Evolutionary conservation across 1,140 invertebrate genomes (phyloP).

Genomic region (Ips typographus): DNA sequence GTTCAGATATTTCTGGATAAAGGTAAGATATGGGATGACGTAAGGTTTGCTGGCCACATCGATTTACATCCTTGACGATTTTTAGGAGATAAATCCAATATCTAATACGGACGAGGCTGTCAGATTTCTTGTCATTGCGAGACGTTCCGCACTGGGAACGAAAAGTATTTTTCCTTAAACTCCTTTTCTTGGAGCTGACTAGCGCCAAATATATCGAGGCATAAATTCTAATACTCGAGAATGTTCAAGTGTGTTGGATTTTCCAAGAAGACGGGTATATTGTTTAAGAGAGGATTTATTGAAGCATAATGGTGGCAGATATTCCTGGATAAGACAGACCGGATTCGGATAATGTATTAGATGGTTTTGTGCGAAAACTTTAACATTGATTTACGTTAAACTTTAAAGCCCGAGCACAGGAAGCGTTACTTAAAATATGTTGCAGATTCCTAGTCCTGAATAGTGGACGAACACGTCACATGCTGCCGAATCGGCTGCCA

Average conservation of each 20-base stretch:
- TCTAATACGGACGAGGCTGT: not conserved
- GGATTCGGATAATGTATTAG: slow-evolving; percentile 21
- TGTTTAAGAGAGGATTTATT: slow-evolving; percentile 28
- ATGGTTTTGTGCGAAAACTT: slow-evolving; percentile 12
- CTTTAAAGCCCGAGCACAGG: not conserved
- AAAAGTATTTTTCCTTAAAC: slow-evolving; percentile 2
- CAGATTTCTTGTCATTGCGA: not conserved
- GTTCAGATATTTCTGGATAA: too few relatives aligned
- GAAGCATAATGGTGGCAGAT: slow-evolving; percentile 26
- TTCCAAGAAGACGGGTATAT: slow-evolving; percentile 16
- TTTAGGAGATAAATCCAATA: not conserved
- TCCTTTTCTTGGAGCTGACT: slow-evolving; percentile 3
- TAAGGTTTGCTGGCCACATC: slow-evolving; percentile 8
- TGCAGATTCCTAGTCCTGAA: not conserved
- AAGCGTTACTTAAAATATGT: not conserved
- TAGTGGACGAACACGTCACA: not conserved
- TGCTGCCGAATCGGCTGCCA: not conserved
- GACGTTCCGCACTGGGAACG: not conserved
- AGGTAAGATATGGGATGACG: not conserved
- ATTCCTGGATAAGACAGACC: slow-evolving; percentile 20
- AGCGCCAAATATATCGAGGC: slow-evolving; percentile 3
- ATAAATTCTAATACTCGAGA: slow-evolving; percentile 14
- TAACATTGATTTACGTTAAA: slow-evolving; percentile 17
- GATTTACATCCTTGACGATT: slow-evolving; percentile 8
- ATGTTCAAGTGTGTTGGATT: slow-evolving; percentile 24